phyloP scores from a whole-genome alignment of 2,113 vertebrate genomes.

The Bambusicola thoracicus region DNA sequence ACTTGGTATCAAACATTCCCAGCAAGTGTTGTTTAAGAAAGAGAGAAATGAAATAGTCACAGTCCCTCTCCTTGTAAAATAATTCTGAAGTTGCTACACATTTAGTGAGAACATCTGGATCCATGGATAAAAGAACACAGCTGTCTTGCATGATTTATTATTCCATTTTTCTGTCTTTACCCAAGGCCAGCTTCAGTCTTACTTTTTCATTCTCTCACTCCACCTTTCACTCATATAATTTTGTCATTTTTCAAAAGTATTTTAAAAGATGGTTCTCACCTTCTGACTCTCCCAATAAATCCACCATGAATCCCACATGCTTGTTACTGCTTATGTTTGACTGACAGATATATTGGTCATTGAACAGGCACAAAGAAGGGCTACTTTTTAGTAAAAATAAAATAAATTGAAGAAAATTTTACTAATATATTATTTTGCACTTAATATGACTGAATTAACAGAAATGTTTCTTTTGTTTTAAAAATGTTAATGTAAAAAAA shows the following conservation, averaged over 20 bases:
- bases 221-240: slow-evolving; percentile 60
- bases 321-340: slow-evolving; percentile 42
- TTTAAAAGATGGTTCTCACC: slow-evolving; percentile 71
- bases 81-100: slow-evolving; percentile 63
- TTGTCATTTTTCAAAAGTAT: slow-evolving; percentile 65
- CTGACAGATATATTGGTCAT: slow-evolving; percentile 40
- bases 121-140: slow-evolving; percentile 68
- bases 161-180: slow-evolving; percentile 67
- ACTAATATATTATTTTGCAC: background rate
- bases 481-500: background rate
- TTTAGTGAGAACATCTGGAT: slow-evolving; percentile 71
- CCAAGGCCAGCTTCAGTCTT: slow-evolving; percentile 8
- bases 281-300: slow-evolving; percentile 63
- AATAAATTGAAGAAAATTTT: background rate
- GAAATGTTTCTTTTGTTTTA: no score
- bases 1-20: slow-evolving; percentile 26
- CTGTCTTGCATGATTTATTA: slow-evolving; percentile 72
- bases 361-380: slow-evolving; percentile 10
- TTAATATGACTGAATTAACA: no score
- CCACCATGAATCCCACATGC: slow-evolving; percentile 44
- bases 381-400: slow-evolving; percentile 10
- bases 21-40: slow-evolving; percentile 46
- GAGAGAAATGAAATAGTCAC: slow-evolving; percentile 37
- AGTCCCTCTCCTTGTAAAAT: slow-evolving; percentile 53
- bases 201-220: slow-evolving; percentile 8